These are phyloP conservation scores for Blomia tropicalis DNA, from an alignment of 2,888 invertebrate genomes.

Conservation along the genomic window DNA sequence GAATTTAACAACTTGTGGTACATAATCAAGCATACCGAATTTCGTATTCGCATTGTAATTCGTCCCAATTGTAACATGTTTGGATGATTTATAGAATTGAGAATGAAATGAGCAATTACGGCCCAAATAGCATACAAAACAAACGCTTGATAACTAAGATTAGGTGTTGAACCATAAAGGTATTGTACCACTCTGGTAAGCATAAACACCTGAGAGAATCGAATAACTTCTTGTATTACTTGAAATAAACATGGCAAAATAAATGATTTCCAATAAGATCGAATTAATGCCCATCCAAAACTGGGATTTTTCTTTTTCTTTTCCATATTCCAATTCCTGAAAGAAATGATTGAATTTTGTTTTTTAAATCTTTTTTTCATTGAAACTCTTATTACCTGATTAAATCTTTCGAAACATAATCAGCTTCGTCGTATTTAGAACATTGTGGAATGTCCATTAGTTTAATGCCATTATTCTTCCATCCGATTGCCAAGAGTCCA, in stretches of 20 bases:
- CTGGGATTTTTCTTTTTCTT: neutral
- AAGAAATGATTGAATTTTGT: neutral
- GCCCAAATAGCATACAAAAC: no score
- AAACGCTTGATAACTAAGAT: no score
- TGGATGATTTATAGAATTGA: no score
- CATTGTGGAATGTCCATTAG: slow-evolving; percentile 2
- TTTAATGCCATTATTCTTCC: slow-evolving; percentile 2
- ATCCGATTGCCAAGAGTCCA: slow-evolving; percentile 5
- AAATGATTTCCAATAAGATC: neutral
- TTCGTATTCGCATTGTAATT: no score
- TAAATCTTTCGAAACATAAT: neutral
- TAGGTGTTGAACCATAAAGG: no score
- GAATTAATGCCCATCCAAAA: neutral
- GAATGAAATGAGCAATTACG: no score
- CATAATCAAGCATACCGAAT: no score
- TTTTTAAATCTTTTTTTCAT: neutral
- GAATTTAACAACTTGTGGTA: no score
- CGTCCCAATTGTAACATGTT: no score
- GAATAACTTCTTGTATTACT: neutral
- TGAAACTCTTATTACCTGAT: neutral
- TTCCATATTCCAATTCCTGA: neutral
- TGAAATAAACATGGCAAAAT: neutral
- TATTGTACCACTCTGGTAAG: no score
- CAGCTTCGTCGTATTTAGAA: slow-evolving; percentile 10
- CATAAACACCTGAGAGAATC: no score